phyloP scores from a whole-genome alignment of 2,797 vertebrate genomes.

The Potorous gilbertii region DNA sequence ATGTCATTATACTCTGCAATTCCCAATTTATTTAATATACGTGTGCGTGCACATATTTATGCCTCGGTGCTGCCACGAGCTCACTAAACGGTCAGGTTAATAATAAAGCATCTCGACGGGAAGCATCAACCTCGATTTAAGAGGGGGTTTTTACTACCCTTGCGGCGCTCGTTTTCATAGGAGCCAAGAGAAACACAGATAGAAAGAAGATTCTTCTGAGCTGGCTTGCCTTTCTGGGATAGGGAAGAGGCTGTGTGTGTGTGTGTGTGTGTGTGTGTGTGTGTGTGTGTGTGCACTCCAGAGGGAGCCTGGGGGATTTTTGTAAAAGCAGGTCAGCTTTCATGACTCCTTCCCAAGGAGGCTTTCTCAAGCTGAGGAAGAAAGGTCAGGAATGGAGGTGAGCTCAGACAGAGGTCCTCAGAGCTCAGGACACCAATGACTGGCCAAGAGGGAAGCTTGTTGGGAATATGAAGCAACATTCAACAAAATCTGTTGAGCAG shows the following conservation, averaged over 20 bases:
- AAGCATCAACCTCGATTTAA: conserved; percentile 56
- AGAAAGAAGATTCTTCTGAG: not conserved
- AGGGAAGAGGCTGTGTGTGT: not conserved
- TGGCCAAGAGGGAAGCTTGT: not conserved
- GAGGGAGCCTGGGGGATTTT: not conserved
- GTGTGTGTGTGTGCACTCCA: not conserved
- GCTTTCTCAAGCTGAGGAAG: not conserved
- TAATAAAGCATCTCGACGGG: conserved; percentile 36
- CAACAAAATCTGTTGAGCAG: not conserved
- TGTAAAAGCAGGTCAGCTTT: conserved; percentile 57
- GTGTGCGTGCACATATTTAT: conserved; percentile 52
- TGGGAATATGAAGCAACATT: conserved; percentile 22
- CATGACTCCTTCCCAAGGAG: conserved; percentile 58
- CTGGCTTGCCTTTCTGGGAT: fast-evolving
- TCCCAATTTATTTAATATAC: conserved; percentile 62
- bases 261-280: not conserved
- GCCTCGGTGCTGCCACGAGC: conserved; percentile 41
- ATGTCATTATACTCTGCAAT: conserved; percentile 39
- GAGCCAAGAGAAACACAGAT: not conserved
- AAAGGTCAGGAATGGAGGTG: not conserved
- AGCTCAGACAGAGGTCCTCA: not conserved
- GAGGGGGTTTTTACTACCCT: conserved; percentile 52
- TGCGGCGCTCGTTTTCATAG: not conserved
- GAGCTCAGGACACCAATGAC: conserved; percentile 60
- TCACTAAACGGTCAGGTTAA: conserved; percentile 39